A percentile compares a stretch with the other conserved stretches of the same genome.
Conservation (phyloP, 2,797 vertebrate species). For the Acipenser transmontanus region DNA sequence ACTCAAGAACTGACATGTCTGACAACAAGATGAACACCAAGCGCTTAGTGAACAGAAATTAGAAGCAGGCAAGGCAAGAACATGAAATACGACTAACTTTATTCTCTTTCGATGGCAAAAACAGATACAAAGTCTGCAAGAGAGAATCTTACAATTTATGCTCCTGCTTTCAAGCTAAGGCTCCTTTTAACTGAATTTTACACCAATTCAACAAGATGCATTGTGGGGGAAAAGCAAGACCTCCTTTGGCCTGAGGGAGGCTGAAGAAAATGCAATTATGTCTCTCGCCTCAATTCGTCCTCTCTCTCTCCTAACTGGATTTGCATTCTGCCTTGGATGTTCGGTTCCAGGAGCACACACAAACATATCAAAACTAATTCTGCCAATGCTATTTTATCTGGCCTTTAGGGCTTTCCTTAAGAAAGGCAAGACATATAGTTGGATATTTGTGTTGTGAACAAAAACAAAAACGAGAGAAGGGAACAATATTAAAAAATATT, state of each 20-base stretch:
- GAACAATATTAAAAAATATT: neutral
- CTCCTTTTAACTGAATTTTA: conserved; percentile 44
- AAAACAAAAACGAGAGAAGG: neutral
- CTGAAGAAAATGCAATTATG: conserved; percentile 62
- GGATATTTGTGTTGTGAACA: neutral
- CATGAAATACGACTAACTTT: conserved; percentile 27
- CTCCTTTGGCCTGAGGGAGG: conserved; percentile 35
- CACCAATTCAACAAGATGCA: conserved; percentile 37
- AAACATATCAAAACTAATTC: conserved; percentile 41
- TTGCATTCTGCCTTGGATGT: conserved; percentile 41
- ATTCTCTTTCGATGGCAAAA: conserved; percentile 30
- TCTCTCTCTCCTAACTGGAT: conserved; percentile 37
- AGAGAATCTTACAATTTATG: conserved; percentile 34
- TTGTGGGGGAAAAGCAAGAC: conserved; percentile 29
- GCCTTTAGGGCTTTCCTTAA: conserved; percentile 25
- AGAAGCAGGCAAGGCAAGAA: conserved; percentile 6
- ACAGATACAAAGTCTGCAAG: conserved; percentile 15
- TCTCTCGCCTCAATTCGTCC: conserved; percentile 44
- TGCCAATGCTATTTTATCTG: conserved; percentile 31
- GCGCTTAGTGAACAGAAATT: conserved; percentile 18
- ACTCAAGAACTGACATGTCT: conserved; percentile 3
- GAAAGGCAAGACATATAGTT: conserved; percentile 19
- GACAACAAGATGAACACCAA: neutral
- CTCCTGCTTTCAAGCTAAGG: conserved; percentile 26
- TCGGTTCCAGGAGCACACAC: conserved; percentile 31